Evolutionary conservation across 2,797 vertebrate species (phyloP), one percentile per base, ranked within the genome.

Genomic region (Pachyuromys duprasi): DNA sequence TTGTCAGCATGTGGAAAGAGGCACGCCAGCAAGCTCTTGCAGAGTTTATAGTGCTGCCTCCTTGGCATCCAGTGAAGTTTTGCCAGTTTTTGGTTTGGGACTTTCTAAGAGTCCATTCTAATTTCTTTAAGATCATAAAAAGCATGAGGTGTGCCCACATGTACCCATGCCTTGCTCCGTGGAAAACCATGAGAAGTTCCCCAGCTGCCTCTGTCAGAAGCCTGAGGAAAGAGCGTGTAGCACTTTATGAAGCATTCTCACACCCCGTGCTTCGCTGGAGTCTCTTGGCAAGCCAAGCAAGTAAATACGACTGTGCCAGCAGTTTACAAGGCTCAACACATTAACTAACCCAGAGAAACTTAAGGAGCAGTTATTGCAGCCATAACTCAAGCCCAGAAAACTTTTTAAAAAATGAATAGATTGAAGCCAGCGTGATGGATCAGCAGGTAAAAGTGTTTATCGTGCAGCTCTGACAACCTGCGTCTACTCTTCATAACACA

Each of bases 51-150:
- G 36, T 97, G 96, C 97, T 98, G 95, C 96, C 97, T 81, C 90
- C 96, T 95, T 97, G 93, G 81, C 97, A 97, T 76, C 89, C 91
- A 96, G 0, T 2, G 0, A 79, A 90, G 90, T 97, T 97, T 97
- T 33, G 60, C 96, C 89, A 78, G 90, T 89, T 97, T 97, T 97
- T 95, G 95, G 95, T 96, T 97, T 93, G 95, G 95, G 95, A 95
- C 98, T 82, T 97, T 98, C 98, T 97, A 97, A 93, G 87, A 95
- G 86, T 86, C 97, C 97, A 96, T 95, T 97, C 74, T 97, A 97
- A 97, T 97, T 96, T 96, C 96, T 94, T 83, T 92, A 96, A 97
- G 91, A 96, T 98, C 28, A 4, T 96, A 95, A 97, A 97, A 49
- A 98, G 93, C 87, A 88, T 0, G 7, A 98, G 94, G 70, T 95